Evolutionary conservation across 2,797 vertebrate genomes (phyloP), one percentile per base, ranked within the genome.

Genomic region (Pipistrellus kuhlii): DNA sequence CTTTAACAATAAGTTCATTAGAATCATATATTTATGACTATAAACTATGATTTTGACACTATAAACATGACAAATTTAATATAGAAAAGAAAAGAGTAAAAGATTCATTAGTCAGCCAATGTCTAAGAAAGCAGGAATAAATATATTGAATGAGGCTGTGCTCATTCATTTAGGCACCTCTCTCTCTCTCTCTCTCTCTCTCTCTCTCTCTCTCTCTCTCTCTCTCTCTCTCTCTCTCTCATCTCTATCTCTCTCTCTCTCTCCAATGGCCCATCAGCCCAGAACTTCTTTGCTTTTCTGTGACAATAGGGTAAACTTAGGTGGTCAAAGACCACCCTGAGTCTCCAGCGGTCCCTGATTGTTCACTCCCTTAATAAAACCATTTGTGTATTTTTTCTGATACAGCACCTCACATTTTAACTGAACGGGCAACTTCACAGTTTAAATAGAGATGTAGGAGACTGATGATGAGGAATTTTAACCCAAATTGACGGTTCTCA

Each of bases 271-370:
- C 51, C 89, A 81, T 55, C 27, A 77, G 46, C 44, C 38, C n/a
- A 38, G 25, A 75, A 51, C 4, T 82, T 41, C 38, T 87, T 88
- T 71, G 53, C 44, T 91, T 71, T n/a, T 64, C 51, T 88, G 64
- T 92, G 13, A 83, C 48, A 91, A 69, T 21, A 72, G 81, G 76
- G 15, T 20, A 35, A 95, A 95, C 88, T 48, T 94, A 86, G 90
- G 93, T 93, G 92, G 95, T 95, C 93, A 71, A 75, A 68, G 90
- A 72, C 87, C 51, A 75, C 72, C 72, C 71, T 23, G 25, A 81
- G 48, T 15, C 57, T 72, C 72, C 84, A 92, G 80, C 81, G 96
- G 91, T 15, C 68, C 6, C 20, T 20, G 2, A 75, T 68, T 87
- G 72, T 86, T 87, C 82, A 35, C 13, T 95, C 18, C 32, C 62